Conservation (phyloP, 2,113 vertebrate species). For the Mesoclemmys tuberculata region DNA sequence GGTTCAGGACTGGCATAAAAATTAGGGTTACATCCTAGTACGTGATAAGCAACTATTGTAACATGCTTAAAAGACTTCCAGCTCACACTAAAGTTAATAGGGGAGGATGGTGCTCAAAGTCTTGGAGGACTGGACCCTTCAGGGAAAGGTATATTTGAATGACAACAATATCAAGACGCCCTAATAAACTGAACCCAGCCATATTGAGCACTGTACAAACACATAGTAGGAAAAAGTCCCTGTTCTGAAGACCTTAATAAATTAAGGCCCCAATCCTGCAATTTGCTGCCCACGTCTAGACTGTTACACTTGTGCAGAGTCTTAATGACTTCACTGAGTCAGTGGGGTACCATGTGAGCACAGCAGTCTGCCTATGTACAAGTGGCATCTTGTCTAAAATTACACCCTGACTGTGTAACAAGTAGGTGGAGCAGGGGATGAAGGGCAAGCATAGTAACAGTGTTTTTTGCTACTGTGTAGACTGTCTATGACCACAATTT, state of each 20-base stretch:
- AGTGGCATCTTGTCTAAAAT: not conserved
- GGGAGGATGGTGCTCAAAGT: not conserved
- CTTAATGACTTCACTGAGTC: not conserved
- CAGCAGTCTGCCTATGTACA: not conserved
- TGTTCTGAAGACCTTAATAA: not conserved
- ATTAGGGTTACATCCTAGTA: not conserved
- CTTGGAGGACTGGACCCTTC: not conserved
- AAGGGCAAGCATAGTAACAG: not conserved
- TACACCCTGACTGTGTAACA: not conserved
- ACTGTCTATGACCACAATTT: not conserved
- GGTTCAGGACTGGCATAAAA: not conserved
- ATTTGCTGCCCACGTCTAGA: not conserved
- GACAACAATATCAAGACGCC: not conserved
- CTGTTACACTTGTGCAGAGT: not conserved
- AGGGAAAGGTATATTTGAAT: fast-evolving
- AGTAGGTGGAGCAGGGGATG: not conserved
- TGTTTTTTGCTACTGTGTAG: not conserved
- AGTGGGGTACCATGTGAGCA: not conserved
- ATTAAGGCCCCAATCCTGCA: not conserved
- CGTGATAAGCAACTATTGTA: not conserved
- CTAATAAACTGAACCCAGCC: not conserved
- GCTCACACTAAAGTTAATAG: not conserved
- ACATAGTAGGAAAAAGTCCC: not conserved
- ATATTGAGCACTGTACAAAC: not conserved
- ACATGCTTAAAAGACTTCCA: not conserved